phyloP scores from a whole-genome alignment of 2,113 vertebrate genomes.

The Lucifuga dentata region DNA sequence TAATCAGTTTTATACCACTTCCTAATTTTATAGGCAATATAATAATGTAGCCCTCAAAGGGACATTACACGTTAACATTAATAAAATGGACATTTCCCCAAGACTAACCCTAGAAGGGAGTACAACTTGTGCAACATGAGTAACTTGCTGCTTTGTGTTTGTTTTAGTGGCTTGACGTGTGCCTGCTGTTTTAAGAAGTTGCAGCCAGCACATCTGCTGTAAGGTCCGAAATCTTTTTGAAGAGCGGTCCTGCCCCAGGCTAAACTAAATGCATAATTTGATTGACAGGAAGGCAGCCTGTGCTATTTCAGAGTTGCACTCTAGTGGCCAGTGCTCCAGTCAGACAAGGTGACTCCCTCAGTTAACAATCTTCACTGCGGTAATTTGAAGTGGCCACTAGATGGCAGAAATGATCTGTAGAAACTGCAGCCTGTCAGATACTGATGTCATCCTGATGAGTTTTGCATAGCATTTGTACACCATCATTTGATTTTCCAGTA shows the following conservation, averaged over 20 bases:
- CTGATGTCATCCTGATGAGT: background rate
- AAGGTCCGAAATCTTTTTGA: conserved; percentile 31
- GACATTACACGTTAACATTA: background rate
- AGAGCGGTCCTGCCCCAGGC: conserved; percentile 32
- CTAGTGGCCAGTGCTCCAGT: conserved; percentile 3
- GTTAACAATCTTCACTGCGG: conserved; percentile 19
- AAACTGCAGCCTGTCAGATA: background rate
- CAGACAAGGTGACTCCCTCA: conserved; percentile 46
- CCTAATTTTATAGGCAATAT: background rate
- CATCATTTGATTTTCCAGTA: no score
- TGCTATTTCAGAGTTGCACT: conserved; percentile 44
- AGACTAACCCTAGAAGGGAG: background rate
- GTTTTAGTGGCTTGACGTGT: conserved; percentile 5
- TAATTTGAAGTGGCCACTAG: conserved; percentile 46
- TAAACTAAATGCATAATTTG: conserved; percentile 37
- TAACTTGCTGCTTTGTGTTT: background rate
- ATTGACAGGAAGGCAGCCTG: conserved; percentile 29
- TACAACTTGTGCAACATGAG: background rate
- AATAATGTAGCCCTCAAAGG: background rate
- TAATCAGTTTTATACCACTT: background rate
- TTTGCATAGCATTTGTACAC: no score
- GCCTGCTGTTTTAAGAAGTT: conserved; percentile 9
- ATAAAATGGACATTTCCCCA: background rate
- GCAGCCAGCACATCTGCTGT: conserved; percentile 30
- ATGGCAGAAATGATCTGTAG: conserved; percentile 44